phyloP scores from a whole-genome alignment of 2,113 vertebrate species.

The Solea solea region DNA sequence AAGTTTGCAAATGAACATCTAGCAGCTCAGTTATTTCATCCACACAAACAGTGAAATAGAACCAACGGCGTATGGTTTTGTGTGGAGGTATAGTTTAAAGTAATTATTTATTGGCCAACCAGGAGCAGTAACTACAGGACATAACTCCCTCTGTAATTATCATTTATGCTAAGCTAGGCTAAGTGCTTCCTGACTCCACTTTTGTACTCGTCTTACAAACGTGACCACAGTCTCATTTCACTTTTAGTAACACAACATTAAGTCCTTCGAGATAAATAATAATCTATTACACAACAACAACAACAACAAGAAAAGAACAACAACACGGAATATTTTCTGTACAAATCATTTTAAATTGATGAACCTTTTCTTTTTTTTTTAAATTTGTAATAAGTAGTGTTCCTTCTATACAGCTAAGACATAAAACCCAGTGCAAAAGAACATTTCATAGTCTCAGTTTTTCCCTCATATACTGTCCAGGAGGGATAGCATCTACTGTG shows the following conservation, averaged over 20 bases:
- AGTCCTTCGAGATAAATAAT: constrained; percentile 32
- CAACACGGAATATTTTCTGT: constrained; percentile 21
- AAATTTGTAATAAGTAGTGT: constrained; percentile 52
- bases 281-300: constrained; percentile 11
- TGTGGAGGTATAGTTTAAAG: no score
- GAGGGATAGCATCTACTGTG: constrained; percentile 24
- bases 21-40: no score
- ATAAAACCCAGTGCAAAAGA: constrained; percentile 78
- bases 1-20: no score
- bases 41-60: no score
- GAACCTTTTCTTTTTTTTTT: neutral
- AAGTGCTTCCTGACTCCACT: neutral
- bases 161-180: neutral
- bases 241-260: constrained; percentile 3
- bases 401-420: constrained; percentile 72
- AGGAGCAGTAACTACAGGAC: no score
- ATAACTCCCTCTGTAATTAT: neutral
- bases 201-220: neutral
- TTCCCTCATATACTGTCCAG: constrained; percentile 57
- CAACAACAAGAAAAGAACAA: neutral
- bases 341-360: constrained; percentile 38
- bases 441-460: constrained; percentile 72
- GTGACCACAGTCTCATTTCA: neutral
- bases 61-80: no score
- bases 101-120: no score